Evolutionary conservation across 2,113 vertebrate species (phyloP), one percentile per base, ranked within the genome.

Genomic region (Misgurnus mizolepis): DNA sequence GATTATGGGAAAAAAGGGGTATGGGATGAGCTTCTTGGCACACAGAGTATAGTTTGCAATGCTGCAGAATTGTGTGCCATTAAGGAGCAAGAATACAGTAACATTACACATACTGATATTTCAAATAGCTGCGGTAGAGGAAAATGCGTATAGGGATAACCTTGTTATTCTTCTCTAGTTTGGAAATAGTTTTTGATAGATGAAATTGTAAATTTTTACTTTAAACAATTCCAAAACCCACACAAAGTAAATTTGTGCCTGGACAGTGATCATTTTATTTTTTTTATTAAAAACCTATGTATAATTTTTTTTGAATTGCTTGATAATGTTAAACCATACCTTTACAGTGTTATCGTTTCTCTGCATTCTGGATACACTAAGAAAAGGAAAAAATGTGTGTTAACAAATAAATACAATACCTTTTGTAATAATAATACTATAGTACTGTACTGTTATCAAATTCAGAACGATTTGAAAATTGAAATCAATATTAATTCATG

Each of bases 331-430:
- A 22, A 61, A n/a, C 22, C 71, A 27, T 45, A 74, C 71, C 71
- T 74, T 74, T 43, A 27, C 11, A 60, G 39, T 45, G 40, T 1
- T 66, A 41, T 45, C 2, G 49, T 47, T 3, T 0, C 5, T 66
- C 14, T 34, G 50, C 62, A 39, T 12, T 41, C 68, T 7, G 17
- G 6, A 34, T 39, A 18, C 40, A 47, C 82, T 76, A 64, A 11
- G 27, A 75, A 83, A 75, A 79, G 43, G 79, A 69, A 70, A 58
- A 2, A n/a, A 58, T 8, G 45, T 10, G 5, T 58, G 55, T 18
- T 58, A 2, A 58, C 17, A 18, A 75, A 15, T 17, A 68, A 39
- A n/a, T 1, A 70, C 9, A 47, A 40, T 8, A 18, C 6, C 4
- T 17, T 58, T 18, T 58, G 55, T 58, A 58, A 14, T 7, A n/a